Conservation (phyloP, 2,888 invertebrate species). For the Oscheius sp. region DNA sequence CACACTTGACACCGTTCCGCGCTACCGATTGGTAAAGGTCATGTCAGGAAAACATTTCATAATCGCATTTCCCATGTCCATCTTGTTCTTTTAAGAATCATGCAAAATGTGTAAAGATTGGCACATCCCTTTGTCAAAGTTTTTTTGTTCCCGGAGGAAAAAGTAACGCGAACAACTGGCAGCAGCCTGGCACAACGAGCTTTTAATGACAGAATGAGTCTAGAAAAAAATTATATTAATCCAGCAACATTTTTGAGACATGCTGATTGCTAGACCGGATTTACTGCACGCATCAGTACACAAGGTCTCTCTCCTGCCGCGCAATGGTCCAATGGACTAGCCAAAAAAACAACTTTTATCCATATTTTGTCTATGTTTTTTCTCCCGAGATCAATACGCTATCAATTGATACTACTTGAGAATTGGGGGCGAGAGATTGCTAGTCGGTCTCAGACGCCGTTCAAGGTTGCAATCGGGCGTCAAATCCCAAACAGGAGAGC, state of each 20-base stretch:
- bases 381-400: conserved; percentile 1
- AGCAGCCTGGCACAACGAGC: background rate
- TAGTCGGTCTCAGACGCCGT: conserved; percentile 35
- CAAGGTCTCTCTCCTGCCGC: conserved; percentile 11
- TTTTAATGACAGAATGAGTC: background rate
- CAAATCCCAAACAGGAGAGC: conserved; percentile 24
- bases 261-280: conserved; percentile 17
- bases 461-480: conserved; percentile 34
- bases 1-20: conserved; percentile 29
- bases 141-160: conserved; percentile 6
- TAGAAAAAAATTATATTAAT: no score
- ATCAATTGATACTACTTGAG: conserved; percentile 34
- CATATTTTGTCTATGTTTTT: background rate
- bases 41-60: conserved; percentile 1
- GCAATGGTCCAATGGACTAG: background rate
- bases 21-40: background rate
- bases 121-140: conserved; percentile 1
- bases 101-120: background rate
- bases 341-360: background rate
- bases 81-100: no score
- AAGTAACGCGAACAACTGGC: conserved; percentile 18
- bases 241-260: background rate
- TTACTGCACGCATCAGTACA: conserved; percentile 24
- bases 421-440: conserved; percentile 37
- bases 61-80: no score